Percentiles rank a stretch among this genome's conserved stretches.
phyloP scores from a whole-genome alignment of 2,888 invertebrate species.

The Macrostomum cliftonense region DNA sequence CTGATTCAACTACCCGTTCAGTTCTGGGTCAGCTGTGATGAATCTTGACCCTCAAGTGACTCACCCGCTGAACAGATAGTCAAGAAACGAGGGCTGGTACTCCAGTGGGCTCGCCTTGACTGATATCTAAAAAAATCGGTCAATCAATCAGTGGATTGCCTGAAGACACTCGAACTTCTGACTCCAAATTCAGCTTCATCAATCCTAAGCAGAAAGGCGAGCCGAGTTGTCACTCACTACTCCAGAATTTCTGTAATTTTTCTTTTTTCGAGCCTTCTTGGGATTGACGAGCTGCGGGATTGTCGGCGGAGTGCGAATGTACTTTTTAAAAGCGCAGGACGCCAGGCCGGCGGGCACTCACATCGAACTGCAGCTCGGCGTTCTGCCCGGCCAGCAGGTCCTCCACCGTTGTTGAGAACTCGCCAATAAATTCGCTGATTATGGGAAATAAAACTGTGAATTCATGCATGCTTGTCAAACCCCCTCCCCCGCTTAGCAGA shows the following conservation, averaged over 20 bases:
- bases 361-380: slow-evolving; percentile 19
- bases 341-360: slow-evolving; percentile 8
- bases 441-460: too few species aligned
- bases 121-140: slow-evolving; percentile 16
- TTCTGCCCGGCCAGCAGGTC: slow-evolving; percentile 25
- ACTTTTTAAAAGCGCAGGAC: too few species aligned
- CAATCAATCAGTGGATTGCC: too few species aligned
- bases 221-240: slow-evolving; percentile 24
- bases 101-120: slow-evolving; percentile 21
- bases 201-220: too few species aligned
- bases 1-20: too few species aligned
- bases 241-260: slow-evolving; percentile 41
- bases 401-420: slow-evolving; percentile 31
- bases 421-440: slow-evolving; percentile 31
- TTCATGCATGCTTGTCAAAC: too few species aligned
- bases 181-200: too few species aligned
- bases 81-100: slow-evolving; percentile 41
- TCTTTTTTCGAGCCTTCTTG: slow-evolving; percentile 41
- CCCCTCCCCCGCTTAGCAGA: too few species aligned
- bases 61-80: slow-evolving; percentile 44
- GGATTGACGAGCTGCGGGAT: slow-evolving; percentile 36
- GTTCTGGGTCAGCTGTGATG: too few species aligned
- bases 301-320: too few species aligned
- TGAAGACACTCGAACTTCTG: too few species aligned
- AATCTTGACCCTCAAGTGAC: slow-evolving; percentile 6